Percentiles rank a stretch among this genome's conserved stretches.
Evolutionary conservation across 2,113 vertebrate species (phyloP).

Genomic region (Megaceryle torquata): DNA sequence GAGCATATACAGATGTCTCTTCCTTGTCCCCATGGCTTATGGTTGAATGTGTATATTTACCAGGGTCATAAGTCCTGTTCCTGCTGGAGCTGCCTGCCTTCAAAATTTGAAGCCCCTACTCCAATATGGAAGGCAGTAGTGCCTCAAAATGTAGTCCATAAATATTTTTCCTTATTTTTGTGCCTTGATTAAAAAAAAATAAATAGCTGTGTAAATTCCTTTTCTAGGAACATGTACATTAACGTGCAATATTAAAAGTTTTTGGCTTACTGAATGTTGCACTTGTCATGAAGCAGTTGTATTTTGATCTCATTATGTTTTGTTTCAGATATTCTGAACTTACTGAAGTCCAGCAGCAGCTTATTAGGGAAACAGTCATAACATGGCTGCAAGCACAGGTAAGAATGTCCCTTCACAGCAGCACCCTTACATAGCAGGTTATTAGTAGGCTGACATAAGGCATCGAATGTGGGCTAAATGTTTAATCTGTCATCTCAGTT

Average conservation of each 20-base stretch:
- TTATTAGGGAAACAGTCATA: conserved; percentile 93
- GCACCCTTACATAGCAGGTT: not conserved
- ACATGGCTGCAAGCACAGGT: conserved; percentile 98
- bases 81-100: not conserved
- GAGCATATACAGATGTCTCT: not conserved
- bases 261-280: not conserved
- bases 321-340: conserved; percentile 87
- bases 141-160: not conserved
- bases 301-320: not conserved
- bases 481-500: not conserved
- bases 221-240: not conserved
- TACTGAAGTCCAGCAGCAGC: conserved; percentile 87
- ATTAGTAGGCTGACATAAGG: not conserved
- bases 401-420: not conserved
- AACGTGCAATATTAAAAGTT: not conserved
- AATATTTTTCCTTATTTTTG: not conserved
- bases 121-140: not conserved
- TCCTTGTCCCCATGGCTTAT: not conserved
- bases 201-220: not conserved
- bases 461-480: not conserved
- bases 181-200: not conserved
- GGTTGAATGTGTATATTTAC: not conserved
- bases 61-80: not conserved
- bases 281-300: not conserved
- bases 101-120: not conserved